Base-by-base conservation (phyloP, 2,888 invertebrate genomes). In the Drosophila picticornis region DNA sequence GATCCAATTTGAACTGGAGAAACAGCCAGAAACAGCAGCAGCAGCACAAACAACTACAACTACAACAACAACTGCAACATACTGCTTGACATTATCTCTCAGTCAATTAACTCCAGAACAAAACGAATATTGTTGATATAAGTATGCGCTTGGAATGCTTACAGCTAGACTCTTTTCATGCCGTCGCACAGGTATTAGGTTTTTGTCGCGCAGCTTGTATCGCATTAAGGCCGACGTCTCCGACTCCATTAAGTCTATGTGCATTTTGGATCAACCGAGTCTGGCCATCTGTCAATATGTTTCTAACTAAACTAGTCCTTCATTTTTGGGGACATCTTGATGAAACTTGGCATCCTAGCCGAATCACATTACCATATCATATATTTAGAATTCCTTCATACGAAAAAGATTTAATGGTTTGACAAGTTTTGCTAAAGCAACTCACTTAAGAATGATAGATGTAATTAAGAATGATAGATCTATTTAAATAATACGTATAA, bases 1-100 rank as follows among this genome's bases (percentile, higher is more conserved):
- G 75, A 85, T 79, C 83, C 83, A 70, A 63, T 66, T 64, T 60
- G 36, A 52, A 27, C 25, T 40, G 36, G 53, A 38, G 46, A 46
- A 25, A 46, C 46, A 25, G 32, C 19, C 38, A 48, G 9, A 32
- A 56, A 19, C 34, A 43, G n/a, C 51, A 48, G 22, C 31, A 32
- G 16, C 19, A 58, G 27, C 36, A 56, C 4, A 3, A 40, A 51
- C 43, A 13, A 11, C 27, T 34, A n/a, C 51, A 25, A 40, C 29
- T 16, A 27, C 22, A 43, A 9, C 48, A 27, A 22, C 19, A 58
- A 38, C 32, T 60, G 22, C 10, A 40, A 57, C 32, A 13, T 9
- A 34, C n/a, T 32, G 52, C 38, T n/a, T 52, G 19, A 40, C 29
- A 58, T 48, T 38, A n/a, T 36, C 60, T 67, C 66, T 25, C 46